These are phyloP conservation scores for Gyrodactylus salaris DNA, from an alignment of 1,140 invertebrate species.

Conservation along the genomic window DNA sequence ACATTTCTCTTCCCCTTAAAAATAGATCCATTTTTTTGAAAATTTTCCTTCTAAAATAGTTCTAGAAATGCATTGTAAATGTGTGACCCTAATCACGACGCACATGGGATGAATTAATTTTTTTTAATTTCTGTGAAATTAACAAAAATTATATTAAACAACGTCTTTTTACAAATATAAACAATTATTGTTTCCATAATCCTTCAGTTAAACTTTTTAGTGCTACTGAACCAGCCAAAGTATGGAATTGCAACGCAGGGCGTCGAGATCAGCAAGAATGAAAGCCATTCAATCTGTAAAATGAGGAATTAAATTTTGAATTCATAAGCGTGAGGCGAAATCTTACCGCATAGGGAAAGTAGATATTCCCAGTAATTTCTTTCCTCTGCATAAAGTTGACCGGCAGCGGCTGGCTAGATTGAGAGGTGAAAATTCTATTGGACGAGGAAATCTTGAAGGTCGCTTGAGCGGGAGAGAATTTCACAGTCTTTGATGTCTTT, in stretches of 20 bases:
- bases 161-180: background rate
- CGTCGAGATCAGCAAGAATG: background rate
- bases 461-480: background rate
- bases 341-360: background rate
- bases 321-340: background rate
- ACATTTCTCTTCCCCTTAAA: too few relatives aligned
- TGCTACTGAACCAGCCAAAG: background rate
- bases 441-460: background rate
- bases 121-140: background rate
- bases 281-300: background rate
- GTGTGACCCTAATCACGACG: too few relatives aligned
- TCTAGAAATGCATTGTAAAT: too few relatives aligned
- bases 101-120: background rate
- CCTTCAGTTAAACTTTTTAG: background rate
- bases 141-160: background rate
- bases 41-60: too few relatives aligned
- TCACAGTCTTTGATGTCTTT: background rate
- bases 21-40: too few relatives aligned
- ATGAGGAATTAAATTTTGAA: background rate
- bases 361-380: background rate
- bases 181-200: too few relatives aligned
- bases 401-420: background rate
- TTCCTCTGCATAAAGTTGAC: background rate
- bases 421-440: background rate
- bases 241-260: background rate